Evolutionary conservation across 2,797 vertebrate genomes (phyloP), one percentile per base, ranked within the genome.

Genomic region (Crenuchus spilurus): DNA sequence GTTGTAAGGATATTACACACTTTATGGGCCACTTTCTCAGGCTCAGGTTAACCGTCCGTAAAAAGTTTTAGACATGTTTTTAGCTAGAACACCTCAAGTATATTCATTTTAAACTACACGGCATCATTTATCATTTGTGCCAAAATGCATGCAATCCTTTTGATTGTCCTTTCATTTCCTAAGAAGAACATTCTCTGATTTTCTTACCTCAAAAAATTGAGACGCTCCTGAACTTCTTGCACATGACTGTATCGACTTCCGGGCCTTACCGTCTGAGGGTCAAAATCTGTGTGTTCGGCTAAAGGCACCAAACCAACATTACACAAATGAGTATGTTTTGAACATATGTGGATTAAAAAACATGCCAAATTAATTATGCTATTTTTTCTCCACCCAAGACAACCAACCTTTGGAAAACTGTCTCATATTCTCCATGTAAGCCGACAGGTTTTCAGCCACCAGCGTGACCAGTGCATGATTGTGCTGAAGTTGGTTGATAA

Each of bases 401-500:
- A 65, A 68, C 87, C 79, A 90, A 99, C 98, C 98, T 97, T 98
- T 98, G 64, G 94, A 95, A 85, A 98, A 96, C 70, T 98, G 95
- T 81, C 97, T 95, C 97, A 99, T 99, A 82, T 95, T 97, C 86
- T 99, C 97, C 98, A 99, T 99, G 82, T 99, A 99, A 68, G 98
- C 94, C 3, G 98, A 98, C 78, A 99, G 96, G 86, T 99, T 99
- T 92, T 99, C 98, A 77, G 98, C 97, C 83, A 99, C 98, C 86
- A 99, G 76, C 9, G 98, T 99, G 88, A 99, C 98, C 72, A 99
- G 92, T 74, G 97, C 95, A 57, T 99, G 98, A 94, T 98, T 99
- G 92, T 99, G 97, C 91, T 99, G 98, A 80, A 99, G 94, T 85
- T 99, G 98, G 94, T 99, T 99, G 87, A 99, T 99, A 92, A 99